Conservation (phyloP, 2,797 vertebrate genomes). For the Falco concolor region DNA sequence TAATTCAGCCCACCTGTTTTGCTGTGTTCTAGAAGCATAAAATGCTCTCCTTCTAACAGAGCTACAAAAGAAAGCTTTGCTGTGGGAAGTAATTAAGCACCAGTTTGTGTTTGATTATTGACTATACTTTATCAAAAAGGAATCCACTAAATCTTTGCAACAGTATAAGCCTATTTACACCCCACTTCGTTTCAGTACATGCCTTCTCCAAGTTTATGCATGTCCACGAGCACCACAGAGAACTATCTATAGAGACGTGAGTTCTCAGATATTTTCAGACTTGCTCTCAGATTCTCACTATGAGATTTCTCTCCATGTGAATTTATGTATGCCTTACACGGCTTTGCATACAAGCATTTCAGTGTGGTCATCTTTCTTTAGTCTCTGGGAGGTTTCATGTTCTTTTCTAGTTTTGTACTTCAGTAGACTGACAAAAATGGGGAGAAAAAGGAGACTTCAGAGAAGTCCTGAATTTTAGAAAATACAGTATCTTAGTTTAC, state of each 20-base stretch:
- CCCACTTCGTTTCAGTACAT: neutral
- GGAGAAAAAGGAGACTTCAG: neutral
- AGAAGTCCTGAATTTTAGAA: neutral
- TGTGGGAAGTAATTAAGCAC: neutral
- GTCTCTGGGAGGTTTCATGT: neutral
- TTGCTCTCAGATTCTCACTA: neutral
- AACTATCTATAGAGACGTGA: neutral
- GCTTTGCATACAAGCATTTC: neutral
- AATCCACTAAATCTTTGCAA: neutral
- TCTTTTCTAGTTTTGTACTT: neutral
- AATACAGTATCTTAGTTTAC: neutral
- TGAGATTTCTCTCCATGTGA: neutral
- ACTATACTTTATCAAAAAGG: neutral
- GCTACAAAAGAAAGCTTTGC: neutral
- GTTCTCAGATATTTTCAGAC: neutral
- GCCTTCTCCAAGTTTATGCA: neutral
- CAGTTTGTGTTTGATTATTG: neutral
- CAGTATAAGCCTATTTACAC: neutral
- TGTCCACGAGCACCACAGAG: neutral
- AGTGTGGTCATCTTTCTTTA: neutral
- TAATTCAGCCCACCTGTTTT: constrained; percentile 32
- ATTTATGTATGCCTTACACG: neutral
- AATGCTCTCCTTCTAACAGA: neutral
- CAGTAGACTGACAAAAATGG: neutral
- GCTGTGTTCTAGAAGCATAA: neutral